Conservation (phyloP, 2,113 vertebrate genomes). For the Carettochelys insculpta region DNA sequence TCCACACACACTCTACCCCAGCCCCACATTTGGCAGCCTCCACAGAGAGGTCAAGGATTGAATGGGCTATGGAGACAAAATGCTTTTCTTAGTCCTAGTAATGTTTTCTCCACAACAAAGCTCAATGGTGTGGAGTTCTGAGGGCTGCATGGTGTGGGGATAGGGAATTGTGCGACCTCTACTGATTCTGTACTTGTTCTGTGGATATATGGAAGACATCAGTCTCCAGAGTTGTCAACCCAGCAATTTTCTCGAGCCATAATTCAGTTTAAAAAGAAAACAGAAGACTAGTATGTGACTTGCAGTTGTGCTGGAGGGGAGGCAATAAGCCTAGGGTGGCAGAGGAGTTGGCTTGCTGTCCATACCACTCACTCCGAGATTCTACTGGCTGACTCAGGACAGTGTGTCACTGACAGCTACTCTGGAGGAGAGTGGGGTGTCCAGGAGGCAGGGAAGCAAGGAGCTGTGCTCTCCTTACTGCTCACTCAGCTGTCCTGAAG, state of each 20-base stretch:
- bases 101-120: constrained; percentile 28
- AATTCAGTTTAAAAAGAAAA: constrained; percentile 1
- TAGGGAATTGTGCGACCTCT: background rate
- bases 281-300: background rate
- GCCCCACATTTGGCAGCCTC: background rate
- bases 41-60: constrained; percentile 50
- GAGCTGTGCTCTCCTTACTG: background rate
- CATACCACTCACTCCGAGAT: background rate
- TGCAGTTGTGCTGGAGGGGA: background rate
- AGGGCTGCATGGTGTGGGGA: too few relatives aligned
- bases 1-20: background rate
- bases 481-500: background rate
- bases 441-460: background rate
- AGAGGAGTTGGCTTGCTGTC: fast-evolving
- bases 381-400: fast-evolving
- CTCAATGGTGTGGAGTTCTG: too few relatives aligned
- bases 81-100: background rate
- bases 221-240: background rate
- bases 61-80: constrained; percentile 45
- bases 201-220: constrained; percentile 29
- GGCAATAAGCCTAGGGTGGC: background rate
- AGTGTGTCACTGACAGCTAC: background rate
- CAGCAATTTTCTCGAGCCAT: background rate
- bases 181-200: constrained; percentile 11
- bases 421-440: background rate